Conservation (phyloP, 2,113 vertebrate genomes). For the Natator depressus region DNA sequence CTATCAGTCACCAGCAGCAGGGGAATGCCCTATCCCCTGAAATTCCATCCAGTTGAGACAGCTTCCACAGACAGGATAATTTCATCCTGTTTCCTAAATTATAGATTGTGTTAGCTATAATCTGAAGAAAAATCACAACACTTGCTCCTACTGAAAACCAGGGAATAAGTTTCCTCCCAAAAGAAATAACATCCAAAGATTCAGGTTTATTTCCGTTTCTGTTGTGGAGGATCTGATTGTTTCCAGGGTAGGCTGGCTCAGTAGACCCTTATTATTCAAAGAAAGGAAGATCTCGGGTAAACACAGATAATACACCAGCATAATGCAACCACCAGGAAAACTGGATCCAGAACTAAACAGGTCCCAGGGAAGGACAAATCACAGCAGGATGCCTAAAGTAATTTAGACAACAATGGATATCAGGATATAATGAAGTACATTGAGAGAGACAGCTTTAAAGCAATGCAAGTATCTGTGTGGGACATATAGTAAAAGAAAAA, state of each 20-base stretch:
- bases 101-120: background rate
- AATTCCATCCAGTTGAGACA: background rate
- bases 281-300: background rate
- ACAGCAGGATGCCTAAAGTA: background rate
- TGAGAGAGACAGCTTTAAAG: background rate
- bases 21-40: background rate
- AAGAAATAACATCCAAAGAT: background rate
- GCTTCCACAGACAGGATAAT: background rate
- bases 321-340: background rate
- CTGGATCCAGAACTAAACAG: background rate
- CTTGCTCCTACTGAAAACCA: background rate
- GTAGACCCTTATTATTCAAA: background rate
- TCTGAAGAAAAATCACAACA: background rate
- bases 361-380: background rate
- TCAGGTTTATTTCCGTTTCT: background rate
- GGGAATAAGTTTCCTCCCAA: rapidly evolving
- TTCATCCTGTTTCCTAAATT: background rate
- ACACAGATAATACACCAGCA: background rate
- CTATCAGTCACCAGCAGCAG: background rate
- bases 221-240: background rate
- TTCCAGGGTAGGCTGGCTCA: background rate
- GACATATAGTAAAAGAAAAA: background rate
- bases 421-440: background rate
- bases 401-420: background rate
- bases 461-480: background rate